Percentiles rank a stretch among this genome's conserved stretches.
phyloP scores from a whole-genome alignment of 2,888 invertebrate species.

The Abrostola tripartita region DNA sequence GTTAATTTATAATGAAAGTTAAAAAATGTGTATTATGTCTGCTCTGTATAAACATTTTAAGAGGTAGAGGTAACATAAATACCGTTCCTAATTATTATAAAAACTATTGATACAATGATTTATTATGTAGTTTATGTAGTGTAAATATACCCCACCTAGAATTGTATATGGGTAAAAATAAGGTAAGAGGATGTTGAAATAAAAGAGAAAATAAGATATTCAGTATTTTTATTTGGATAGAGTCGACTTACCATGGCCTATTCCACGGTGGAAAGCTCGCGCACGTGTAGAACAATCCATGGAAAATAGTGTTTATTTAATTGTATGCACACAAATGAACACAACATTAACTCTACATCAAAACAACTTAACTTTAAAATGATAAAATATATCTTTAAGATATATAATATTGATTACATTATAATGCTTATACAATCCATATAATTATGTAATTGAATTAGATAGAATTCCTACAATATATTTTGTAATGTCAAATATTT shows the following conservation, averaged over 20 bases:
- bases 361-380: conserved; percentile 54
- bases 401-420: conserved; percentile 45
- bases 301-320: conserved; percentile 84
- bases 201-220: conserved; percentile 67
- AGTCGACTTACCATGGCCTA: conserved; percentile 85
- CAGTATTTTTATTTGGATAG: conserved; percentile 77
- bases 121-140: conserved; percentile 16
- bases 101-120: conserved; percentile 7
- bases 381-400: conserved; percentile 49
- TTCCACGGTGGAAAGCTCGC: conserved; percentile 82
- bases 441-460: conserved; percentile 36
- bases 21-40: too few species aligned
- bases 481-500: conserved; percentile 27
- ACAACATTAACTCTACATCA: conserved; percentile 60
- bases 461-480: conserved; percentile 56
- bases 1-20: too few species aligned
- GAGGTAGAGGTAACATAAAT: not conserved
- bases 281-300: conserved; percentile 85
- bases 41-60: too few species aligned
- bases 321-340: conserved; percentile 75
- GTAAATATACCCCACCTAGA: conserved; percentile 24
- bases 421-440: conserved; percentile 51
- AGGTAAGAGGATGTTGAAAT: conserved; percentile 52
- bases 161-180: conserved; percentile 5
- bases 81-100: conserved; percentile 34